These are phyloP conservation scores for Rhabditoides inermis DNA, from an alignment of 2,888 invertebrate genomes.

Conservation along the genomic window DNA sequence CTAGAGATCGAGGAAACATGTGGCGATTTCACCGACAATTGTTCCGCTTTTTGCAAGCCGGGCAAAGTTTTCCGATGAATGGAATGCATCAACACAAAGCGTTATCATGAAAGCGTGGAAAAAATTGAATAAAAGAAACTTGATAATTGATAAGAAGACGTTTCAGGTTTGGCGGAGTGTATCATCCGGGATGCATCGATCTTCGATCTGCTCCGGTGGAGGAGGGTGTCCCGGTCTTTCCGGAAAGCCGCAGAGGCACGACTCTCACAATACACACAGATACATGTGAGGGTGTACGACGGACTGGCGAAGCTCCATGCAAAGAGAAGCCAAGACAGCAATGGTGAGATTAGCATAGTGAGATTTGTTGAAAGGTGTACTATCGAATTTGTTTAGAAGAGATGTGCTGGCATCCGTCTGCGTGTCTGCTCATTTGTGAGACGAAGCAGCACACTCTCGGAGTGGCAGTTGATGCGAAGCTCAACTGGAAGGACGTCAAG, in stretches of 20 bases:
- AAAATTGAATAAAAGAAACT: too few species aligned
- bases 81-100: too few species aligned
- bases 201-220: conserved; percentile 36
- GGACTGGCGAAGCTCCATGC: conserved; percentile 25
- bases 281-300: conserved; percentile 38
- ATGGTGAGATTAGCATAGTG: background rate
- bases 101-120: too few species aligned
- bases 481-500: conserved; percentile 13
- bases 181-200: too few species aligned
- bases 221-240: conserved; percentile 33
- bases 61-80: too few species aligned
- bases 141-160: too few species aligned
- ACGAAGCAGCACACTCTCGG: conserved; percentile 27
- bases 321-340: conserved; percentile 13
- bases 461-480: conserved; percentile 35
- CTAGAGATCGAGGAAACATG: too few species aligned
- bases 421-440: conserved; percentile 30
- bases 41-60: too few species aligned
- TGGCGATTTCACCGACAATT: too few species aligned
- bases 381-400: conserved; percentile 15
- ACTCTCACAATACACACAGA: conserved; percentile 20
- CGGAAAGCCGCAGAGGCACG: conserved; percentile 22
- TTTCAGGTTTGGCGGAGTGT: too few species aligned
- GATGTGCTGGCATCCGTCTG: conserved; percentile 36
- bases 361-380: background rate